Evolutionary conservation across 2,113 vertebrate species (phyloP), one percentile per base, ranked within the genome.

Genomic region (Myanophis thanlyinensis): DNA sequence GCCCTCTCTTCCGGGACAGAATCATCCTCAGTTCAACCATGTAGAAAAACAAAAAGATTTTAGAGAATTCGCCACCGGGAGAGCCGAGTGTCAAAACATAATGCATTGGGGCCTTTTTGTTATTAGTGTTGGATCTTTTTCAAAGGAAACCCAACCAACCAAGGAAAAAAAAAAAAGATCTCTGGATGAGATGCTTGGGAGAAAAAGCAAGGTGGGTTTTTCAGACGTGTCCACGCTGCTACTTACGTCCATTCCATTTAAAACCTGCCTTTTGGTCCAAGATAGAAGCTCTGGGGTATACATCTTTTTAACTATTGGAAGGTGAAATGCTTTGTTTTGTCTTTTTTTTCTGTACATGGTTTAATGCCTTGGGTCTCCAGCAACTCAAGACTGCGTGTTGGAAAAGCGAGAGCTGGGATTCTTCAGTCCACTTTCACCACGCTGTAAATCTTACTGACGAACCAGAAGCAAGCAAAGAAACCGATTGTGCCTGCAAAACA

Each of bases 381-480:
- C 94, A 93, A 89, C 89, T 93, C 95, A 9, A 80, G 35, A 93
- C 91, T n/a, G 95, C 96, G 85, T 91, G 91, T 92, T 95, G 92
- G 12, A 86, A 95, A 96, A 94, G 73, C 44, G 90, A 90, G 92
- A 93, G 62, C 12, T 27, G 67, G 94, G 91, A 93, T 67, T 96
- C 93, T 94, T 98, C 98, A 99, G 98, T 99, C 98, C 97, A 99
- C 98, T 96, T 99, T 99, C 92, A 99, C 98, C 94, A 99, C 98
- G 91, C 98, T 98, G 97, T 99, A 99, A 97, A 99, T 98, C 97
- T 99, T 98, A 96, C 97, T 98, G 95, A 99, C 98, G 97, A 99
- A 99, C 98, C 98, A 99, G 97, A 99, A 99, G 96, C 98, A 98
- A 91, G 98, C 98, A 67, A 99, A 99, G 97, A 98, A 99, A 91